Evolutionary conservation across 2,888 invertebrate genomes (phyloP).

Genomic region (Augochlorella aurata): DNA sequence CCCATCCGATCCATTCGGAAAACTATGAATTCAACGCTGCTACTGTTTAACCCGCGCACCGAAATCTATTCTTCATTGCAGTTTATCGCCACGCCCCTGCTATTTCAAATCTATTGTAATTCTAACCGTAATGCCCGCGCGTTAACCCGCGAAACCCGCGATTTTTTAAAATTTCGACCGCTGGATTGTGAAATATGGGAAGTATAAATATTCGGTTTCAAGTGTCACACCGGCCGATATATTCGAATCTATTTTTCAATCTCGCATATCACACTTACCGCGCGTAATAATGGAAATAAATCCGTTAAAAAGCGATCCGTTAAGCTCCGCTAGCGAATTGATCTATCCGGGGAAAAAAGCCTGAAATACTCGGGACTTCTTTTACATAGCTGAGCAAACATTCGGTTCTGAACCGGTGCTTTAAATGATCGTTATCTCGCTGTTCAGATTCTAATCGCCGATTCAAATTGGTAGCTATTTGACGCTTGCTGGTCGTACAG

Average conservation of each 20-base stretch:
- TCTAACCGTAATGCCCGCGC: not conserved
- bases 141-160: not conserved
- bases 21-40: too few species aligned
- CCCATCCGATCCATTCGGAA: not conserved
- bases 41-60: not conserved
- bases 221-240: not conserved
- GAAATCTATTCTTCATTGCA: not conserved
- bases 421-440: not conserved
- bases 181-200: not conserved
- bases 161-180: not conserved
- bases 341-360: not conserved
- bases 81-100: not conserved
- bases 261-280: not conserved
- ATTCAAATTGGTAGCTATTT: not conserved
- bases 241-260: not conserved
- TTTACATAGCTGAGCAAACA: not conserved
- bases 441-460: not conserved
- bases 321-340: not conserved
- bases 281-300: not conserved
- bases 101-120: not conserved
- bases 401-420: not conserved
- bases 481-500: too few species aligned
- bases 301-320: not conserved
- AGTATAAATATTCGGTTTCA: conserved; percentile 1
- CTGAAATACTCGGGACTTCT: not conserved